A percentile compares a stretch with the other conserved stretches of the same genome.
Conservation (phyloP, 2,888 invertebrate species). For the Ctenicera cuprea region DNA sequence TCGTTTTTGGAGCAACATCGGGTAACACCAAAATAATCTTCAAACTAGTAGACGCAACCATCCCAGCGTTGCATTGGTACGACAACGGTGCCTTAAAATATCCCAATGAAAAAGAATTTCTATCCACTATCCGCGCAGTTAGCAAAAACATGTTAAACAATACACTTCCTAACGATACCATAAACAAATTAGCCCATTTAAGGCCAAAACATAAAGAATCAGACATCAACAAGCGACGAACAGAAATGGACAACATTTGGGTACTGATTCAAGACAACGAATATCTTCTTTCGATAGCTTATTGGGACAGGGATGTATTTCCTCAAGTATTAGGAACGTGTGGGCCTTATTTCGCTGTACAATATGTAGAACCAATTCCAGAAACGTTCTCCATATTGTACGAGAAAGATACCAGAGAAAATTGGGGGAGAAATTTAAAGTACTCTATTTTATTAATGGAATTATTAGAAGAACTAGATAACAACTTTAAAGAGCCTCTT, state of each 20-base stretch:
- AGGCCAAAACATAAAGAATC: conserved; percentile 72
- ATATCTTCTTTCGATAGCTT: conserved; percentile 78
- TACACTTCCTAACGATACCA: conserved; percentile 73
- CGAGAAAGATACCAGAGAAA: conserved; percentile 74
- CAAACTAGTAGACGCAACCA: conserved; percentile 73
- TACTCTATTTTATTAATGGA: conserved; percentile 78
- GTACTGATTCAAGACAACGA: conserved; percentile 80
- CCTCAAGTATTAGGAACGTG: conserved; percentile 81
- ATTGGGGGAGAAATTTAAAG: conserved; percentile 77
- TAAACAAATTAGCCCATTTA: conserved; percentile 73
- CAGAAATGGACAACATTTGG: conserved; percentile 80
- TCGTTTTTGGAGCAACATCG: conserved; percentile 78
- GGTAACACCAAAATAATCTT: conserved; percentile 76
- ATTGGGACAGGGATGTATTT: conserved; percentile 78
- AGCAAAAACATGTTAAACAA: conserved; percentile 76
- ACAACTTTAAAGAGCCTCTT: conserved; percentile 77
- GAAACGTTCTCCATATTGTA: conserved; percentile 74
- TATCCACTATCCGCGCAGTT: conserved; percentile 73
- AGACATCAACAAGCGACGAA: conserved; percentile 68
- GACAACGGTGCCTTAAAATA: conserved; percentile 72
- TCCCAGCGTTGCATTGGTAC: conserved; percentile 72
- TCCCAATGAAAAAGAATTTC: conserved; percentile 75
- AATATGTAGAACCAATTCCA: conserved; percentile 77
- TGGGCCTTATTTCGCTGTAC: conserved; percentile 80
- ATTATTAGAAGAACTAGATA: conserved; percentile 77